A percentile compares a stretch with the other conserved stretches of the same genome.
Evolutionary conservation across 64 coral and sea anemone genomes (phyloP).

Genomic region (Pocillopora damicornis): DNA sequence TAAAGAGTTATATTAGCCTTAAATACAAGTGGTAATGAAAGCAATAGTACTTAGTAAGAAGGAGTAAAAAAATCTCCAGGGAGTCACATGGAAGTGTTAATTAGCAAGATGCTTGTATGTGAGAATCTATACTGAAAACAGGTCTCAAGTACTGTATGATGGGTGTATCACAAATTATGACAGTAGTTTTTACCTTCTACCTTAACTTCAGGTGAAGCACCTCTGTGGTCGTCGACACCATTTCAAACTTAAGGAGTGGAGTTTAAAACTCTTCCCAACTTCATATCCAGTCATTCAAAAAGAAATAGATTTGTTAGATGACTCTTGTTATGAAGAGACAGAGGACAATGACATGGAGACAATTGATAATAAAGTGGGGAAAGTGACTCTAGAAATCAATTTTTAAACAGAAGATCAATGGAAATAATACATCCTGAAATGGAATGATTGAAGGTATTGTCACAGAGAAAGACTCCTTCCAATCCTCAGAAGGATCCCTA

Average conservation of each 20-base stretch:
- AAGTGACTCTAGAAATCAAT: neutral
- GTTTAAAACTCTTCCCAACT: constrained; percentile 41
- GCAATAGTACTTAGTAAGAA: too few species aligned
- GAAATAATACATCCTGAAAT: neutral
- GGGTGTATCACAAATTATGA: neutral
- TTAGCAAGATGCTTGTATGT: too few species aligned
- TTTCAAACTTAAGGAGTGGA: constrained; percentile 49
- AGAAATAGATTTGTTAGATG: constrained; percentile 54
- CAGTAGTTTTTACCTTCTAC: neutral
- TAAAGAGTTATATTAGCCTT: too few species aligned
- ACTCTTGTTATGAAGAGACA: constrained; percentile 39
- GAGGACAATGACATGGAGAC: constrained; percentile 34
- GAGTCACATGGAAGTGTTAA: too few species aligned
- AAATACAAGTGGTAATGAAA: too few species aligned
- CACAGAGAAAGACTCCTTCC: too few species aligned
- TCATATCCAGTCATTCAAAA: constrained; percentile 25
- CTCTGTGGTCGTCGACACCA: constrained; percentile 62
- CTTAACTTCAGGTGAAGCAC: constrained; percentile 42
- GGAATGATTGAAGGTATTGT: too few species aligned
- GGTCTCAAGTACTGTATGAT: too few species aligned
- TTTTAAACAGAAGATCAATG: neutral
- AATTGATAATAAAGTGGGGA: neutral
- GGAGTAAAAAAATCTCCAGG: too few species aligned
- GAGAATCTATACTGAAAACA: too few species aligned
- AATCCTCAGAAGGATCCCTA: too few species aligned